phyloP scores from a whole-genome alignment of 1,140 invertebrate species.

The Venustaconcha ellipsiformis region DNA sequence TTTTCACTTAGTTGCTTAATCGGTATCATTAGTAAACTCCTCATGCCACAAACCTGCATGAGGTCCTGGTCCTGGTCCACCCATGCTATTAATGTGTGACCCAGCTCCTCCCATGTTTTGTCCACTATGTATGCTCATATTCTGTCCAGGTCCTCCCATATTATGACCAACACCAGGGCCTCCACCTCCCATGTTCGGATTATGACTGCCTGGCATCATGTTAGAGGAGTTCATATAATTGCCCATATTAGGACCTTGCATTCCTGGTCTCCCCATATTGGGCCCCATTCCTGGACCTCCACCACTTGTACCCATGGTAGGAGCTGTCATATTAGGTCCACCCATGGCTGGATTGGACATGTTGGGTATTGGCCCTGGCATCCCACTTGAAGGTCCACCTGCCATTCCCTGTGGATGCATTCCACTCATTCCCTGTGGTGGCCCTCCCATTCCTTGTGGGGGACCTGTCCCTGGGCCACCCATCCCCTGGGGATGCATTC shows the following conservation, averaged over 20 bases:
- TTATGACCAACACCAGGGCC: constrained; percentile 33
- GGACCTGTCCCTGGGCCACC: constrained; percentile 18
- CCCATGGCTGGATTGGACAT: constrained; percentile 38
- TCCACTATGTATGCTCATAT: constrained; percentile 5
- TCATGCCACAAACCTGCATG: constrained; percentile 9
- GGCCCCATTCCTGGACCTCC: constrained; percentile 10
- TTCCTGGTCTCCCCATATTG: constrained; percentile 33
- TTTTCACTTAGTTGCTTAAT: too few relatives aligned
- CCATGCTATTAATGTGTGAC: constrained; percentile 29
- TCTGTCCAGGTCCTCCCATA: constrained; percentile 32
- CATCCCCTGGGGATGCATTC: constrained; percentile 34
- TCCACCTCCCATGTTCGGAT: constrained; percentile 12
- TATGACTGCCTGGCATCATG: constrained; percentile 25
- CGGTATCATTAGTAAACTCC: too few relatives aligned
- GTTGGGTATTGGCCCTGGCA: constrained; percentile 35
- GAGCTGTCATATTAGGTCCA: constrained; percentile 43
- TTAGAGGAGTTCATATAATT: constrained; percentile 17
- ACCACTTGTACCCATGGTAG: constrained; percentile 29
- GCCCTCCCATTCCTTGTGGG: constrained; percentile 17
- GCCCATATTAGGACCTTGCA: constrained; percentile 27
- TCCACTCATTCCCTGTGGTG: constrained; percentile 69
- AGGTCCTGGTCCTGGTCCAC: constrained; percentile 17
- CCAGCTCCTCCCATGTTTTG: constrained; percentile 24
- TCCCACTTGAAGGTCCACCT: constrained; percentile 9
- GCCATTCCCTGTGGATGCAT: constrained; percentile 35